Evolutionary conservation across 1,140 invertebrate genomes (phyloP), one percentile per base, ranked within the genome.

Genomic region (Dinothrombium tinctorium): DNA sequence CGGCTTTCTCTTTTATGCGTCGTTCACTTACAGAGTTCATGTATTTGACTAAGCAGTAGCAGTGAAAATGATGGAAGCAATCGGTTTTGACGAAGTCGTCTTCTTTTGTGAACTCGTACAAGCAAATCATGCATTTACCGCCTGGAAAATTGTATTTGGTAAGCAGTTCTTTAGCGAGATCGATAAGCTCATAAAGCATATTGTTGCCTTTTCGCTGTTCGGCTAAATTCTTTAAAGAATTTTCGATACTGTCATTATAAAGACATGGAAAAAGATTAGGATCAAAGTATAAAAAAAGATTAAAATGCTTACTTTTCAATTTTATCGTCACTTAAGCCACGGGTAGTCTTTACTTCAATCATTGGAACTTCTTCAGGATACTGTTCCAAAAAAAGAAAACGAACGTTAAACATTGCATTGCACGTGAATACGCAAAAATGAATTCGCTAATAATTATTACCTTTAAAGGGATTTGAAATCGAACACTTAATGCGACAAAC

Each of bases 51-150:
- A 41, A 36, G 33, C 40, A 41, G 25, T 28, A 28, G 25, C 33
- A 33, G 26, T 41, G 40, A 20, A 41, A 41, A 24, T 41, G 33
- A 41, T 41, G 40, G 19, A 33, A 41, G 21, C 40, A 41, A n/a
- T 41, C 19, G 26, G 24, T 41, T 11, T 12, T 12, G 8, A 36
- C 23, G 28, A 41, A 33, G 12, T 40, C 7, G 19, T 41, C 40
- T 12, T 36, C 40, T 9, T 17, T 33, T 8, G 29, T 33, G 40
- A 41, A 41, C 5, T 41, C 40, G 21, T 41, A 41, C 6, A 41
- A 21, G 25, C 40, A 41, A 19, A 41, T 41, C 17, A 23, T 21
- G 25, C 40, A 41, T 33, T 21, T 33, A 24, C 14, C 26, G 12
- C 40, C 21, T 22, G 40, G 40, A 22, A 20, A 33, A 14, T 41